These are phyloP conservation scores for Dryoscopus gambensis DNA, from an alignment of 2,113 vertebrate genomes.

Conservation along the genomic window DNA sequence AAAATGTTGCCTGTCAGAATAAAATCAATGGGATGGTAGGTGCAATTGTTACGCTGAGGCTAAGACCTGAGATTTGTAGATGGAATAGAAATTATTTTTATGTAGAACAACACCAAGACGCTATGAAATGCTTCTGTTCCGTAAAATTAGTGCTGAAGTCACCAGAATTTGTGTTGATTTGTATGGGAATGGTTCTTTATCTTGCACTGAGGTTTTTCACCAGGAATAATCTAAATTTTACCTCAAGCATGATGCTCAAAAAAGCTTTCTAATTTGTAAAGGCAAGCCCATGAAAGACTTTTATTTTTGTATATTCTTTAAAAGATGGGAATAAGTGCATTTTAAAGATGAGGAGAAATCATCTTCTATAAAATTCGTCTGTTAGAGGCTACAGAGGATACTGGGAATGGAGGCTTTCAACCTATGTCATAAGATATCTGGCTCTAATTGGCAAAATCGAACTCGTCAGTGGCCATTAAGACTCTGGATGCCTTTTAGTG, in stretches of 20 bases:
- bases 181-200: not conserved
- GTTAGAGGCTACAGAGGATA: not conserved
- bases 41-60: not conserved
- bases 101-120: not conserved
- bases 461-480: not conserved
- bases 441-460: not conserved
- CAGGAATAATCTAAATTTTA: not conserved
- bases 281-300: not conserved
- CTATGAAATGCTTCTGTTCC: not conserved
- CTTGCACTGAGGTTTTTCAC: not conserved
- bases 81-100: not conserved
- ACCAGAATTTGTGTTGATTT: not conserved
- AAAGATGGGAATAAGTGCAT: not conserved
- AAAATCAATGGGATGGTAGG: not conserved
- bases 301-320: not conserved
- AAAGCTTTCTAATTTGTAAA: not conserved
- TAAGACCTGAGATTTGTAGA: not conserved
- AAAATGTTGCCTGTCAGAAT: not conserved
- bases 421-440: not conserved
- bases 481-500: not conserved
- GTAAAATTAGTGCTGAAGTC: not conserved
- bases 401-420: not conserved
- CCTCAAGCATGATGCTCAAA: not conserved
- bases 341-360: not conserved
- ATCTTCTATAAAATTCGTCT: not conserved